Evolutionary conservation across 53 echinoderm and acorn worm species (phyloP), one percentile per base, ranked within the genome.

Genomic region (Stichopus horrens): DNA sequence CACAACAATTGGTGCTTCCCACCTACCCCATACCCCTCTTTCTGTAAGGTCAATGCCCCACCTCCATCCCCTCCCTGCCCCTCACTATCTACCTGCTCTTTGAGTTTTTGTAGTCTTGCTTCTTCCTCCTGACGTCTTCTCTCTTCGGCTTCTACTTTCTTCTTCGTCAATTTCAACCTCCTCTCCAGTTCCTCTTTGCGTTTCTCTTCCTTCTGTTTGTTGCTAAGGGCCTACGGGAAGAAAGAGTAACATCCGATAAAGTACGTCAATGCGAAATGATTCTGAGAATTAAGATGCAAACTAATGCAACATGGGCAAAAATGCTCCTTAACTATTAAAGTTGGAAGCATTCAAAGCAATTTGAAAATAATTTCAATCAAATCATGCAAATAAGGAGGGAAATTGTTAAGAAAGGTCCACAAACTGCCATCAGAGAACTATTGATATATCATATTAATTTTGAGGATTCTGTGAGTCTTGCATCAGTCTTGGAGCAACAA

Each of bases 81-180:
- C 7, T 63, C 10, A 63, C 18, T 78, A 23, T 77, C 4, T 54
- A 96, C 96, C 94, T 95, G 96, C 76, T 93, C 92, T 66, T 88
- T 89, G 9, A 93, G 76, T 76, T 95, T 95, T 71, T 74, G 56
- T 5, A 90, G 14, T 23, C 95, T 90, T 11, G 77, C 74, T 59
- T 93, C 90, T 37, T 89, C 91, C 88, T 95, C 95, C 58, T 93
- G 92, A 1, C 88, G 90, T 23, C 95, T 63, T 53, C 95, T 67
- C 56, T 94, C 96, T 73, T 95, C 96, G 5, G 90, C 92, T 86
- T 96, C 96, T 13, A 88, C 92, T 79, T 93, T 92, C 90, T 95
- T 95, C 91, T 93, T 93, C 20, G 88, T 91, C 55, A 85, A 78
- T 37, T 75, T 11, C 53, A 92, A 88, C 71, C 83, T 92, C 86